Evolutionary conservation across 2,888 invertebrate genomes (phyloP).

Genomic region (Tenodera sinensis): DNA sequence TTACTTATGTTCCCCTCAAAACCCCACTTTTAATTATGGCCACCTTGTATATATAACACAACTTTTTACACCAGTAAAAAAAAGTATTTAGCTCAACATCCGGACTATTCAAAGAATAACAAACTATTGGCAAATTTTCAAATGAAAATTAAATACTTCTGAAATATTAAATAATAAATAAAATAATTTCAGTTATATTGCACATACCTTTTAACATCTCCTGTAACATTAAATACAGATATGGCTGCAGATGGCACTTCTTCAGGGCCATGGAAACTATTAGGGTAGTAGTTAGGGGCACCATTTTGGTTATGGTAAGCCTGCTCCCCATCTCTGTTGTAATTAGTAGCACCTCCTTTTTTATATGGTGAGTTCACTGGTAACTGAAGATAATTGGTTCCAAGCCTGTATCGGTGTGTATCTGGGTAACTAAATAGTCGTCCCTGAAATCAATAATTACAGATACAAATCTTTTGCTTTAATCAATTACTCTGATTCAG

Average conservation of each 20-base stretch:
- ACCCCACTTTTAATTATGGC: too few species aligned
- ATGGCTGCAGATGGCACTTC: conserved; percentile 62
- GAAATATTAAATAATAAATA: too few species aligned
- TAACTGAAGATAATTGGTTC: conserved; percentile 86
- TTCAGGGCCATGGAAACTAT: conserved; percentile 88
- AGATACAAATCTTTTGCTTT: too few species aligned
- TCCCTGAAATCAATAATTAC: conserved; percentile 51
- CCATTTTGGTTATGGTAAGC: conserved; percentile 76
- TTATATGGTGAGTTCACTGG: conserved; percentile 92
- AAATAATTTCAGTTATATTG: too few species aligned
- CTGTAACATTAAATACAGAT: conserved; percentile 58
- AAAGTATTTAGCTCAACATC: too few species aligned
- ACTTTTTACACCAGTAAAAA: too few species aligned
- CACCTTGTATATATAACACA: too few species aligned
- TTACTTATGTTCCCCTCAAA: too few species aligned
- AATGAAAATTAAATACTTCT: too few species aligned
- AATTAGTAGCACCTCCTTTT: not conserved
- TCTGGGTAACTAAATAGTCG: conserved; percentile 88
- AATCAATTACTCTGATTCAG: too few species aligned
- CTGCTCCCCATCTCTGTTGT: conserved; percentile 73
- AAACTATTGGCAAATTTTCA: too few species aligned
- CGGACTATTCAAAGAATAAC: too few species aligned
- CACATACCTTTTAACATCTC: conserved; percentile 63
- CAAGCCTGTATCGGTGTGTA: conserved; percentile 87
- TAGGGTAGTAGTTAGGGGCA: conserved; percentile 94